Conservation (phyloP, 2,797 vertebrate genomes). For the Arrhamphus sclerolepis region DNA sequence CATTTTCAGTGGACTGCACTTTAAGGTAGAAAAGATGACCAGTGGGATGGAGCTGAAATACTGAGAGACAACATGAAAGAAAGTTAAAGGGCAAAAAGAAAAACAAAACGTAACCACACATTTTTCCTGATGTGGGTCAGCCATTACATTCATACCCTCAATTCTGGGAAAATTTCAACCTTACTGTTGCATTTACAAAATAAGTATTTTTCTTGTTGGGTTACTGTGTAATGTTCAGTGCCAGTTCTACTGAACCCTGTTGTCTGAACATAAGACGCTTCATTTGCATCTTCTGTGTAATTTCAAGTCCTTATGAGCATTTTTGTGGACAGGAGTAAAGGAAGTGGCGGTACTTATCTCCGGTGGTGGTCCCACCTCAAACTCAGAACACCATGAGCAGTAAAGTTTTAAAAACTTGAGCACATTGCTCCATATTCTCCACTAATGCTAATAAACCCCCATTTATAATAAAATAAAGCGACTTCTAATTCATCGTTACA, state of each 20-base stretch:
- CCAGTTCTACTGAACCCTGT: slow-evolving; percentile 16
- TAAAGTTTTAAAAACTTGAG: slow-evolving; percentile 28
- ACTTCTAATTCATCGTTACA: neutral
- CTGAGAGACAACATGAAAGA: too few species aligned
- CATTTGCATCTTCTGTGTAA: slow-evolving; percentile 52
- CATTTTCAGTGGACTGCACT: neutral
- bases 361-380: slow-evolving; percentile 71
- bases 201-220: neutral
- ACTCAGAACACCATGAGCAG: slow-evolving; percentile 26
- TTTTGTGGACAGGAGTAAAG: slow-evolving; percentile 62
- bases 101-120: too few species aligned
- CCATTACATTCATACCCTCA: slow-evolving; percentile 2
- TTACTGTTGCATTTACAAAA: too few species aligned
- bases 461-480: neutral
- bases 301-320: slow-evolving; percentile 57
- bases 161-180: neutral
- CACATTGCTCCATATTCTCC: slow-evolving; percentile 13
- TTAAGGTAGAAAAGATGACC: neutral
- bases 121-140: neutral
- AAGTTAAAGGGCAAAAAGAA: too few species aligned
- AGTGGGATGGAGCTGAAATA: too few species aligned
- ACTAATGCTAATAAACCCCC: neutral
- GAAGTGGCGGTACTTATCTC: slow-evolving; percentile 69
- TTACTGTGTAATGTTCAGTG: slow-evolving; percentile 19
- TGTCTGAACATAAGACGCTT: slow-evolving; percentile 39